Conservation (phyloP, 2,888 invertebrate species). For the Drosophila imparisetae region DNA sequence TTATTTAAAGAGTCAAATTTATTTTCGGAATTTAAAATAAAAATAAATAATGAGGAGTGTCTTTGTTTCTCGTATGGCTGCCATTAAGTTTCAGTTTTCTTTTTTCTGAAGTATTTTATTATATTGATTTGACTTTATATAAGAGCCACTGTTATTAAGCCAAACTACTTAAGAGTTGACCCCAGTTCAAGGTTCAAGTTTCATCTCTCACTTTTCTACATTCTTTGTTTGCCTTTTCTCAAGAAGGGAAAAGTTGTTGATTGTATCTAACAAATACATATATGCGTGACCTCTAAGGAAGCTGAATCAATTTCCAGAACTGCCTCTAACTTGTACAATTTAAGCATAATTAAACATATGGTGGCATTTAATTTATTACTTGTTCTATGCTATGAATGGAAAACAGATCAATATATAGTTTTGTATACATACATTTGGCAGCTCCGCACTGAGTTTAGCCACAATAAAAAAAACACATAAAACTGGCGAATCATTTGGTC, state of each 20-base stretch:
- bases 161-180: slow-evolving; percentile 38
- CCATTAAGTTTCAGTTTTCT: slow-evolving; percentile 21
- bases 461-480: slow-evolving; percentile 36
- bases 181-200: slow-evolving; percentile 38
- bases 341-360: slow-evolving; percentile 19
- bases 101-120: slow-evolving; percentile 6
- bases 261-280: slow-evolving; percentile 4
- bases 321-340: slow-evolving; percentile 13
- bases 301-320: slow-evolving; percentile 15
- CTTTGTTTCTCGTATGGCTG: slow-evolving; percentile 4
- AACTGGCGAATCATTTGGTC: slow-evolving; percentile 39
- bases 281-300: slow-evolving; percentile 13
- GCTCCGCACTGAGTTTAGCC: slow-evolving; percentile 28
- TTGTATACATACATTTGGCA: slow-evolving; percentile 31
- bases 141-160: slow-evolving; percentile 8
- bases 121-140: slow-evolving; percentile 1
- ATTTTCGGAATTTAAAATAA: slow-evolving; percentile 26
- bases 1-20: slow-evolving; percentile 53
- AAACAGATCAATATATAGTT: slow-evolving; percentile 4
- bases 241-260: slow-evolving; percentile 9
- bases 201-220: slow-evolving; percentile 2
- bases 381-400: slow-evolving; percentile 18
- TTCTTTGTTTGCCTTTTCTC: slow-evolving; percentile 39
- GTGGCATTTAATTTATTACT: slow-evolving; percentile 1
- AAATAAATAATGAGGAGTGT: slow-evolving; percentile 25